A percentile compares a stretch with the other conserved stretches of the same genome.
These are phyloP conservation scores for Danaus plexippus DNA, from an alignment of 1,140 invertebrate genomes.

Conservation along the genomic window DNA sequence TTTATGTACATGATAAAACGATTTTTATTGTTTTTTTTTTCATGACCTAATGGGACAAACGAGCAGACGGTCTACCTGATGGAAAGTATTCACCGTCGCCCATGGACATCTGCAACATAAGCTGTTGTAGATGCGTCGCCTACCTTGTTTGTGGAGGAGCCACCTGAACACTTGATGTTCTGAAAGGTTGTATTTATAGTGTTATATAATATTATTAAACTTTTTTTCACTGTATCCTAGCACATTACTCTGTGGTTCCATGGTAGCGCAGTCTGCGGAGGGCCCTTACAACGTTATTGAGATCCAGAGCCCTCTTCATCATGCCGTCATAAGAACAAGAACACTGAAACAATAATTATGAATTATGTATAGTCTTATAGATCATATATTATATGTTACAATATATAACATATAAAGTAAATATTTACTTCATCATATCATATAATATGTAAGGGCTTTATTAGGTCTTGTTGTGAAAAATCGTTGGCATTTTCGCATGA, in stretches of 20 bases:
- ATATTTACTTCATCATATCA: constrained; percentile 3
- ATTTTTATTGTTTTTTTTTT: neutral
- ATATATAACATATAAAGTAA: constrained; percentile 5
- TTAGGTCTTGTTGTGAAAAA: too few relatives aligned
- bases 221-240: constrained; percentile 19
- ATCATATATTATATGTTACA: neutral
- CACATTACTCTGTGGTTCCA: constrained; percentile 28
- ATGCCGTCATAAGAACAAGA: constrained; percentile 28
- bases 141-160: too few relatives aligned
- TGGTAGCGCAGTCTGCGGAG: constrained; percentile 44
- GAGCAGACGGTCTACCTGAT: too few relatives aligned
- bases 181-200: too few relatives aligned
- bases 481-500: too few relatives aligned
- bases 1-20: constrained; percentile 1
- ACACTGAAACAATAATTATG: constrained; percentile 35
- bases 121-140: too few relatives aligned
- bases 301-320: constrained; percentile 63
- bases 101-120: too few relatives aligned
- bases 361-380: constrained; percentile 22
- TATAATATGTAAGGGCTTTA: neutral
- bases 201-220: too few relatives aligned
- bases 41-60: too few relatives aligned
- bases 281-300: constrained; percentile 61
- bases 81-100: too few relatives aligned
- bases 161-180: too few relatives aligned